Evolutionary conservation across 2,797 vertebrate species (phyloP).

Genomic region (Galago senegalensis): DNA sequence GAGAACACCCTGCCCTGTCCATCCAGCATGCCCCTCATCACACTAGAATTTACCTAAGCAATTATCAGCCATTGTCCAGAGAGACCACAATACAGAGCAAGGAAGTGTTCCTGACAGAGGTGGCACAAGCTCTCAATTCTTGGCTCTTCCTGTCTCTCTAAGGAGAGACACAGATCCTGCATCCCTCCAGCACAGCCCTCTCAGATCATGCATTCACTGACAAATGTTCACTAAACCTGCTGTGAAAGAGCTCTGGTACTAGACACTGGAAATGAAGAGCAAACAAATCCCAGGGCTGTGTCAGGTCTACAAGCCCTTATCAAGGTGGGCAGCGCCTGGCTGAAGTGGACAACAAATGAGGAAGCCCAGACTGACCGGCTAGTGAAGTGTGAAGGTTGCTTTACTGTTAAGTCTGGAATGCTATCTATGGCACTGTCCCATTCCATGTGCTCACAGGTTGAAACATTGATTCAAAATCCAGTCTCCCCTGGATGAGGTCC

Average conservation of each 20-base stretch:
- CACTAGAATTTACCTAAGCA: neutral
- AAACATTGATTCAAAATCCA: neutral
- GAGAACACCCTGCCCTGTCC: neutral
- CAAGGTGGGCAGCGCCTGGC: neutral
- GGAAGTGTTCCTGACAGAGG: neutral
- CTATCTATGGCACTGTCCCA: neutral
- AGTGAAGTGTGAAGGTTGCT: neutral
- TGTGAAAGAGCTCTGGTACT: neutral
- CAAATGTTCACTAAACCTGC: neutral
- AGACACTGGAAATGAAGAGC: neutral
- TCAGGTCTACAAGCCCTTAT: neutral
- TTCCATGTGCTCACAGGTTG: neutral
- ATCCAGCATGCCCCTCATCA: neutral
- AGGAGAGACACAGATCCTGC: neutral
- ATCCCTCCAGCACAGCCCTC: neutral
- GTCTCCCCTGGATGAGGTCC: neutral
- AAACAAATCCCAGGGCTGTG: neutral
- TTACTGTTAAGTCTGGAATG: neutral
- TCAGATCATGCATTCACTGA: neutral
- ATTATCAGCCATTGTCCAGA: neutral
- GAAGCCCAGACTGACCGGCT: neutral
- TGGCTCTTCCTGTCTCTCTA: neutral
- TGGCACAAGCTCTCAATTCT: fast-evolving
- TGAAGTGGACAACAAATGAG: neutral
- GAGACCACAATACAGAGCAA: neutral